A percentile compares a stretch with the other conserved stretches of the same genome.
Conservation (phyloP, 2,888 invertebrate species). For the Aspidiotus rigidus region DNA sequence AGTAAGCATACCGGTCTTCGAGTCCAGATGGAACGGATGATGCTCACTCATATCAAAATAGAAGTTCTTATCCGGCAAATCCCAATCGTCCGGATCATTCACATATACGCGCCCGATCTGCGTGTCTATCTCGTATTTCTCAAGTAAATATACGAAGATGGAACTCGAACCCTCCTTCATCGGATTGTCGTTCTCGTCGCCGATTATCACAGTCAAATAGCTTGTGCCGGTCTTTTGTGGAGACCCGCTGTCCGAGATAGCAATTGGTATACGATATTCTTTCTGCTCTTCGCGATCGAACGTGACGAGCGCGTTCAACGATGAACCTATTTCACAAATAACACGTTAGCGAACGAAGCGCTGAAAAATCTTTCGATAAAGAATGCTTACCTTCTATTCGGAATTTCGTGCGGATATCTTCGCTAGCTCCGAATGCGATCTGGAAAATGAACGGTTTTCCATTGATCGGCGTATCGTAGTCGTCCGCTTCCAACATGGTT, state of each 20-base stretch:
- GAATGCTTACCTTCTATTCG: conserved; percentile 50
- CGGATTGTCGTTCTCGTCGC: conserved; percentile 86
- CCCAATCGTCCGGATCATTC: conserved; percentile 94
- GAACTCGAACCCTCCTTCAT: conserved; percentile 80
- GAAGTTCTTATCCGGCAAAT: conserved; percentile 82
- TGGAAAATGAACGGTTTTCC: conserved; percentile 75
- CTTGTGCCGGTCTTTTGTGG: conserved; percentile 68
- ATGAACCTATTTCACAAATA: conserved; percentile 45
- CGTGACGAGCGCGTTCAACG: conserved; percentile 59
- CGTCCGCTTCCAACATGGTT: conserved; percentile 59
- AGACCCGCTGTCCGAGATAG: conserved; percentile 75
- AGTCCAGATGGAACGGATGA: conserved; percentile 60
- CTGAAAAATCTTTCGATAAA: background rate
- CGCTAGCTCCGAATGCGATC: conserved; percentile 56
- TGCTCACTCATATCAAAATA: conserved; percentile 46
- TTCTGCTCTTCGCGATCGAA: conserved; percentile 85
- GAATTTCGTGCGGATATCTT: conserved; percentile 63
- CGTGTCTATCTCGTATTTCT: conserved; percentile 49
- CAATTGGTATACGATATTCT: conserved; percentile 77
- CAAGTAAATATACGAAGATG: conserved; percentile 73
- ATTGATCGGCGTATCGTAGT: conserved; percentile 70
- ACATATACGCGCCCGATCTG: conserved; percentile 89
- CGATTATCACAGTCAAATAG: conserved; percentile 78
- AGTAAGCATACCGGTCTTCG: conserved; percentile 74
- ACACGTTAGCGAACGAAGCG: background rate